phyloP scores from a whole-genome alignment of 2,888 invertebrate species.

The Drosophila tanythrix region DNA sequence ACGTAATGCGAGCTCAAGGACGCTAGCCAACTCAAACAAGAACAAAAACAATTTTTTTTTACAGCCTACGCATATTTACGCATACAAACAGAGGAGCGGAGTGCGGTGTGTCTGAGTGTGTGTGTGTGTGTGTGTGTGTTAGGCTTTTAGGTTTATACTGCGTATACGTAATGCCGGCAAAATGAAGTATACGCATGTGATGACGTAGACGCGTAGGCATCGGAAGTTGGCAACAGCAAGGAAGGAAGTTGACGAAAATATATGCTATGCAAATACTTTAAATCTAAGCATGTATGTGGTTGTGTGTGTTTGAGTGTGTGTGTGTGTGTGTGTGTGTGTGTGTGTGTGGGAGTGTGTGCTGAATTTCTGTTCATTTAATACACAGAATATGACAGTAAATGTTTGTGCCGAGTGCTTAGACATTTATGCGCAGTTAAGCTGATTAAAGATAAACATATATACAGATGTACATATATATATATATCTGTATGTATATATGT shows the following conservation, averaged over 20 bases:
- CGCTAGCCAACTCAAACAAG: constrained; percentile 42
- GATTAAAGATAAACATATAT: constrained; percentile 44
- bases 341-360: constrained; percentile 16
- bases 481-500: not conserved
- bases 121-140: not conserved
- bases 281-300: not conserved
- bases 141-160: constrained; percentile 15
- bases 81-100: constrained; percentile 38
- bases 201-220: constrained; percentile 29
- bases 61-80: constrained; percentile 64
- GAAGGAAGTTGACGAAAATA: constrained; percentile 48
- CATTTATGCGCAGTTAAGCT: constrained; percentile 79
- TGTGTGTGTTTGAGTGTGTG: not conserved
- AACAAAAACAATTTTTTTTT: constrained; percentile 16
- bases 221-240: constrained; percentile 64
- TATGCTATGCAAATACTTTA: constrained; percentile 49
- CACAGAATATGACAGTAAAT: constrained; percentile 64
- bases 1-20: constrained; percentile 71
- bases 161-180: constrained; percentile 72
- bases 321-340: constrained; percentile 5
- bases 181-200: constrained; percentile 66
- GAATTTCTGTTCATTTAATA: constrained; percentile 69
- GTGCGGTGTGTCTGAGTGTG: constrained; percentile 2
- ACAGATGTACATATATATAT: not conserved
- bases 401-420: constrained; percentile 78